These are phyloP conservation scores for Podiceps cristatus DNA, from an alignment of 2,113 vertebrate genomes.

Conservation along the genomic window DNA sequence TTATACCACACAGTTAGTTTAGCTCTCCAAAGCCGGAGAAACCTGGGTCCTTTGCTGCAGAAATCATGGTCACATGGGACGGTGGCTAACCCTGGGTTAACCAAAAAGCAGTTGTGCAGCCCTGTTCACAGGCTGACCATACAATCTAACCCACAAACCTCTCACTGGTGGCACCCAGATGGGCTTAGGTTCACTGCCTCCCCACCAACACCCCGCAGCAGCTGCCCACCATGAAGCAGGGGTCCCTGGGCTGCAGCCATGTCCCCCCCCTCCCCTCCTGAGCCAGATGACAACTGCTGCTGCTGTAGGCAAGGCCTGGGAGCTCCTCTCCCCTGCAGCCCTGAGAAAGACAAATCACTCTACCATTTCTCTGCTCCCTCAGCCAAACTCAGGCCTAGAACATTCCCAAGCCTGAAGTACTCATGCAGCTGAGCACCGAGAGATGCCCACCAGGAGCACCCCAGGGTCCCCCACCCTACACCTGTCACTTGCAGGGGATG, in stretches of 20 bases:
- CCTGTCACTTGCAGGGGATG: accelerated
- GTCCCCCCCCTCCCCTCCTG: neutral
- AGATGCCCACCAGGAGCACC: accelerated
- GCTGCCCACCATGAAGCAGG: no score
- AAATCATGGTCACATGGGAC: neutral
- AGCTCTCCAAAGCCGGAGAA: neutral
- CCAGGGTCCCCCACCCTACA: no score
- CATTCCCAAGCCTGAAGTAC: neutral
- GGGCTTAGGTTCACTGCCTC: neutral
- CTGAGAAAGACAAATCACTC: neutral
- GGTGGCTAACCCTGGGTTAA: neutral
- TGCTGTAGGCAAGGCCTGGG: neutral
- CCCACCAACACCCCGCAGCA: accelerated
- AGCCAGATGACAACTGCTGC: no score
- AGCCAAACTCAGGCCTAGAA: neutral
- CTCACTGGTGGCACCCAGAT: neutral
- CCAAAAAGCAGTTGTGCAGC: neutral
- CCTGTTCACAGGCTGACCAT: neutral
- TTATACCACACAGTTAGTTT: neutral
- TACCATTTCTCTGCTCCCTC: neutral
- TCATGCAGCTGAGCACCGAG: neutral
- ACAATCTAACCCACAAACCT: neutral
- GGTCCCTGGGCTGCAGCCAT: neutral
- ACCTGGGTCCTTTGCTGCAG: neutral
- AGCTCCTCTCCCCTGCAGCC: neutral